These are phyloP conservation scores for Himantopus leucocephalus DNA, from an alignment of 2,113 vertebrate genomes.

Conservation along the genomic window DNA sequence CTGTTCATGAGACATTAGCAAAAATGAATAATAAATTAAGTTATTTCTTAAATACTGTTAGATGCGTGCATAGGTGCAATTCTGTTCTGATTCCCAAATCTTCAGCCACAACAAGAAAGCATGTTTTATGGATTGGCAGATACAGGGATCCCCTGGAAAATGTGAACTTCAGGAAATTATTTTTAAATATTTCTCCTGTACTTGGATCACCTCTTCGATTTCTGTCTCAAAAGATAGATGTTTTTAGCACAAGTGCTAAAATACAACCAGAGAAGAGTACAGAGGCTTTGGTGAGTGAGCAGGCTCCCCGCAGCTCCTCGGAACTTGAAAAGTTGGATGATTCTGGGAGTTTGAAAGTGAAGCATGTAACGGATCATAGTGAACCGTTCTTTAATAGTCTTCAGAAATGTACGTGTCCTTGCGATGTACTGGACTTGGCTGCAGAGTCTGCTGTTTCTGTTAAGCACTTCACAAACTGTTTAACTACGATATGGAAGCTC, in stretches of 20 bases:
- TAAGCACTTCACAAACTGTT: slow-evolving; percentile 66
- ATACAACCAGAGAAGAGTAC: not conserved
- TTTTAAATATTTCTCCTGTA: not conserved
- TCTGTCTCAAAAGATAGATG: slow-evolving; percentile 32
- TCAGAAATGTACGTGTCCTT: slow-evolving; percentile 74
- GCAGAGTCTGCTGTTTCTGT: not conserved
- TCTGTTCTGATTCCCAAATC: not conserved
- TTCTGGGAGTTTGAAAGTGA: not conserved
- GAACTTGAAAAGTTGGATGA: not conserved
- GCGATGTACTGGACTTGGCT: slow-evolving; percentile 82
- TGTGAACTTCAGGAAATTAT: not conserved
- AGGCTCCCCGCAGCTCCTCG: not conserved
- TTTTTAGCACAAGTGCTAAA: not conserved
- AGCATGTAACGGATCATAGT: accelerated
- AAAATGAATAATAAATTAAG: slow-evolving; percentile 70
- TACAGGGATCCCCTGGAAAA: not conserved
- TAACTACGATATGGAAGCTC: slow-evolving; percentile 78
- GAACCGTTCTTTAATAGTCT: slow-evolving; percentile 53
- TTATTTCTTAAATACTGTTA: slow-evolving; percentile 51
- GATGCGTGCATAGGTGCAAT: not conserved
- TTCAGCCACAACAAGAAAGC: not conserved
- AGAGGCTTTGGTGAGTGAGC: not conserved
- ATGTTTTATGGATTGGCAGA: not conserved
- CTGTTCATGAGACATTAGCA: not conserved
- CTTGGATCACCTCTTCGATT: not conserved